Base-by-base conservation (phyloP, 53 echinoderm and acorn worm species). In the Hippasteria phrygiana region DNA sequence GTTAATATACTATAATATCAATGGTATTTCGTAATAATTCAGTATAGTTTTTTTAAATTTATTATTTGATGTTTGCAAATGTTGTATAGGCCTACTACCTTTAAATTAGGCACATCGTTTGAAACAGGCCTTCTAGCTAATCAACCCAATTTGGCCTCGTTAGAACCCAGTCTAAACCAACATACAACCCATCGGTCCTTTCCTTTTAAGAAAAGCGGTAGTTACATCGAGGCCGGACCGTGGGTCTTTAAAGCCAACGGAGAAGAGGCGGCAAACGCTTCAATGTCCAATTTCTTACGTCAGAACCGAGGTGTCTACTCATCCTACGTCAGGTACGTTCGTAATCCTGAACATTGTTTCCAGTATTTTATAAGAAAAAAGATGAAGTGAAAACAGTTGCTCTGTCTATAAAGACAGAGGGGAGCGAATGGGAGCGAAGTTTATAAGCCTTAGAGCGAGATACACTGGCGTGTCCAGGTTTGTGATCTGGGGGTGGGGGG, bases 161-260 rank as follows among this genome's bases (percentile, higher is more conserved):
- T 48, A 48, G 7, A 48, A 48, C 14, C 8, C 48, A 8, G 7
- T 14, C 14, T 48, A 8, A 48, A 48, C 48, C 48, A 48, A 48
- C 14, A 48, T 14, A 28, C 43, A 27, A 20, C 62, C 36, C 62
- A 62, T 9, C n/a, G 1, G 0, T n/a, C 63, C 13, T 66, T 38
- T 83, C 35, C 39, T 34, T 35, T 22, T 1, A 47, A 90, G 90
- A 43, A 73, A 64, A 73, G 62, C 31, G 45, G 5, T 0, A 7
- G 26, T 10, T 40, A 22, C 41, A 9, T 90, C 6, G 39, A 26
- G 3, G 55, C 75, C 2, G 90, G 90, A 7, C 90, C 90, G 0
- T 85, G 5, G 45, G 77, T 90, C 8, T 85, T 51, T 69, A 77
- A 85, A 50, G 84, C 62, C 29, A 75, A 76, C 51, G 90, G 90